Conservation (phyloP, 2,888 invertebrate species). For the Sphinx pinastri region DNA sequence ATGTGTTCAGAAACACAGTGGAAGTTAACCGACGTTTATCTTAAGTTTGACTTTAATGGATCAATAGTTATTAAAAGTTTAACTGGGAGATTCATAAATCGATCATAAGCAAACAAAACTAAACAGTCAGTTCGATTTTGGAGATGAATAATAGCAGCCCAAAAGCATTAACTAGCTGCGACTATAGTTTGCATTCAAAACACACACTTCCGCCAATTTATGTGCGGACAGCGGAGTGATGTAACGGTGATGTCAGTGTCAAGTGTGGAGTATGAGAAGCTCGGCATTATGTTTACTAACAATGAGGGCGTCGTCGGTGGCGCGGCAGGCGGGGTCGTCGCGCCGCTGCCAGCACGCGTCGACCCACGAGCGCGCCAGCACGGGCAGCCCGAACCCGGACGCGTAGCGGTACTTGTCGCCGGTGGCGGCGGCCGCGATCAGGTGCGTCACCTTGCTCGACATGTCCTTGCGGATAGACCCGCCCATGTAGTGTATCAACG, state of each 20-base stretch:
- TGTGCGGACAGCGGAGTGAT: neutral
- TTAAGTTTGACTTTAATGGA: too few species aligned
- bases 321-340: slow-evolving; percentile 87
- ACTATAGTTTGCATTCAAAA: slow-evolving; percentile 3
- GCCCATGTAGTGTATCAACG: slow-evolving; percentile 97
- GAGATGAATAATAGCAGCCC: neutral
- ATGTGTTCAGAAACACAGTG: too few species aligned
- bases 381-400: slow-evolving; percentile 93
- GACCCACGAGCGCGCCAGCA: slow-evolving; percentile 95
- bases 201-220: slow-evolving; percentile 5
- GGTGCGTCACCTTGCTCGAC: slow-evolving; percentile 94
- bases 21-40: too few species aligned
- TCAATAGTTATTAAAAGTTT: too few species aligned
- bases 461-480: slow-evolving; percentile 97
- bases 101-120: too few species aligned
- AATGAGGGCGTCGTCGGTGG: slow-evolving; percentile 87
- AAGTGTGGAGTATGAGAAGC: too few species aligned
- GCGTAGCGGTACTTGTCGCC: slow-evolving; percentile 98
- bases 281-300: slow-evolving; percentile 68
- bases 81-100: too few species aligned
- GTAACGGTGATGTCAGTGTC: slow-evolving; percentile 5
- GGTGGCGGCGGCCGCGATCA: slow-evolving; percentile 94
- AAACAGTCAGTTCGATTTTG: slow-evolving; percentile 13
- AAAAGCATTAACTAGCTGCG: neutral
- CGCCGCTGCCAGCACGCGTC: slow-evolving; percentile 93